Conservation (phyloP, 2,113 vertebrate species). For the Dicrurus megarhynchus region DNA sequence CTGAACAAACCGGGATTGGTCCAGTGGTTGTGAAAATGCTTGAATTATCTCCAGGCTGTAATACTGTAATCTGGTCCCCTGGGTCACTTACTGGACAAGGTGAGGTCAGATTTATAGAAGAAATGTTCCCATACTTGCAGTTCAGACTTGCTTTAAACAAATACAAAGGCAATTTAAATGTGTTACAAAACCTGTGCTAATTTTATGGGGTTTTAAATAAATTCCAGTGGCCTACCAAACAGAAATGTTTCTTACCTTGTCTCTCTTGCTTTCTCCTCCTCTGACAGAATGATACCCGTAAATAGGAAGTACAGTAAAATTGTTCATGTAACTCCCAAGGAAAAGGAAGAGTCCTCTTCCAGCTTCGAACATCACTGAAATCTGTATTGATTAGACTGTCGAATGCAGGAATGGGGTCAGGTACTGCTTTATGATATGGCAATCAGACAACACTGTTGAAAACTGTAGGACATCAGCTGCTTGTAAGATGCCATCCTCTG, state of each 20-base stretch:
- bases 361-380: background rate
- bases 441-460: fast-evolving
- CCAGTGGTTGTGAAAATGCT: background rate
- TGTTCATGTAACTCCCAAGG: background rate
- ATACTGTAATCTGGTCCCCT: background rate
- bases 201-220: background rate
- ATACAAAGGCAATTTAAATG: background rate
- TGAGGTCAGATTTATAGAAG: background rate
- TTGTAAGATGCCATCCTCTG: background rate
- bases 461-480: background rate
- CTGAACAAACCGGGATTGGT: background rate
- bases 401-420: background rate
- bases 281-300: background rate
- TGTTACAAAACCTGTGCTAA: background rate
- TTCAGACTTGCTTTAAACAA: background rate
- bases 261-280: background rate
- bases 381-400: background rate
- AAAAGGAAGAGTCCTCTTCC: background rate
- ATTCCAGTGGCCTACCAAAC: background rate
- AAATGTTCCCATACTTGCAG: background rate
- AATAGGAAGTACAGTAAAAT: background rate
- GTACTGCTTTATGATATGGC: background rate
- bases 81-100: background rate
- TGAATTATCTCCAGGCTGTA: background rate
- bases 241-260: background rate